Conservation (phyloP, 2,888 invertebrate genomes). For the Epistrophe eligans region DNA sequence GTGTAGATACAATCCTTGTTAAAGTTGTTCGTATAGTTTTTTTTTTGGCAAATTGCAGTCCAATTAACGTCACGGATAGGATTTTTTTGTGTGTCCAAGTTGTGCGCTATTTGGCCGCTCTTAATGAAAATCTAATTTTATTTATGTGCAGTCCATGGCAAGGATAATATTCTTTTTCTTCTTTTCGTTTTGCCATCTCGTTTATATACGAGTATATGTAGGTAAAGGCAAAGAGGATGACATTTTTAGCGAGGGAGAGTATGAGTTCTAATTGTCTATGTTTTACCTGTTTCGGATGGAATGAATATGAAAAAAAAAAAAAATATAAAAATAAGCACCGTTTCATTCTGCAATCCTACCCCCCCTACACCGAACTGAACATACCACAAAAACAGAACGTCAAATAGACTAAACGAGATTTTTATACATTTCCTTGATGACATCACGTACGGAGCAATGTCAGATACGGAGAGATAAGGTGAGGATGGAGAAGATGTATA, state of each 20-base stretch:
- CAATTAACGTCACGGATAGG: conserved; percentile 72
- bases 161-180: conserved; percentile 37
- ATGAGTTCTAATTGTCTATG: conserved; percentile 67
- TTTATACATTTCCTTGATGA: conserved; percentile 77
- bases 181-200: conserved; percentile 10
- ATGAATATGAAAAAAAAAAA: conserved; percentile 25
- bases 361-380: not conserved
- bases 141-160: conserved; percentile 71
- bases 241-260: conserved; percentile 12
- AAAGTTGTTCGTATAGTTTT: conserved; percentile 8
- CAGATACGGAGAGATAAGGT: conserved; percentile 25
- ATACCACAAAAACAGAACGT: conserved; percentile 75
- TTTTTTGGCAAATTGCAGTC: conserved; percentile 69
- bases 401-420: conserved; percentile 82
- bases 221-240: not conserved
- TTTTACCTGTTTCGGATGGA: conserved; percentile 60
- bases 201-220: not conserved
- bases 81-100: conserved; percentile 49
- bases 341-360: conserved; percentile 18
- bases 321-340: conserved; percentile 35
- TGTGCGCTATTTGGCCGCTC: conserved; percentile 58
- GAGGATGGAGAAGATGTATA: conserved; percentile 10
- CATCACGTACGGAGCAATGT: conserved; percentile 69
- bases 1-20: conserved; percentile 14
- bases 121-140: conserved; percentile 76